phyloP scores from a whole-genome alignment of 2,888 invertebrate species.

The Drosophila greeni region DNA sequence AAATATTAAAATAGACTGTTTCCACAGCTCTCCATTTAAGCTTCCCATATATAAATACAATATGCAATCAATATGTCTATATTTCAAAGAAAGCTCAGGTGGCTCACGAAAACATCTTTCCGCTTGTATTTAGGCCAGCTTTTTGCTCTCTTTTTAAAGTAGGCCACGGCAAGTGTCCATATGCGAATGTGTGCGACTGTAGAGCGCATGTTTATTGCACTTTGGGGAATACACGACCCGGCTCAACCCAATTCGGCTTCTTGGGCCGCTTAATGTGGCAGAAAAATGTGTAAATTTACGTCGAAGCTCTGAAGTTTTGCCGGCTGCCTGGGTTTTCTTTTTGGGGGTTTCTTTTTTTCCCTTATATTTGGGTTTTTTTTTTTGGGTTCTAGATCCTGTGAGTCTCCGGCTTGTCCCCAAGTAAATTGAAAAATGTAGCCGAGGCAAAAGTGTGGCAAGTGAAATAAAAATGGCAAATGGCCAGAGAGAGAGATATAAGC shows the following conservation, averaged over 20 bases:
- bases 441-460: slow-evolving; percentile 61
- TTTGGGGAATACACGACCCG: slow-evolving; percentile 63
- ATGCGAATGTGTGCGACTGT: slow-evolving; percentile 42
- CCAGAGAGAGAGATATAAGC: slow-evolving; percentile 58
- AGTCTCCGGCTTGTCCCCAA: slow-evolving; percentile 39
- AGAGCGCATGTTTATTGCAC: slow-evolving; percentile 73
- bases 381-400: slow-evolving; percentile 10
- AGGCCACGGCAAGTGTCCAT: slow-evolving; percentile 48
- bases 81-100: slow-evolving; percentile 11
- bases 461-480: slow-evolving; percentile 66
- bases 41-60: too few species aligned
- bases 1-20: too few species aligned
- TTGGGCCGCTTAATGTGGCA: slow-evolving; percentile 69
- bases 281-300: slow-evolving; percentile 73
- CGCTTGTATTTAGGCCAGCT: slow-evolving; percentile 14
- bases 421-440: slow-evolving; percentile 70
- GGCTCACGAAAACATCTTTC: not conserved
- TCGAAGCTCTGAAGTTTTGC: slow-evolving; percentile 38
- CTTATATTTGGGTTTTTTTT: not conserved
- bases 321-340: slow-evolving; percentile 8
- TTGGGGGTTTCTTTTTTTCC: slow-evolving; percentile 7
- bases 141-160: slow-evolving; percentile 50
- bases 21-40: not conserved
- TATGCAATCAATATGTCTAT: slow-evolving; percentile 7
- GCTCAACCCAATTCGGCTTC: slow-evolving; percentile 37